A percentile compares a stretch with the other conserved stretches of the same genome.
Conservation (phyloP, 1,140 invertebrate species). For the Drosophila leontia region DNA sequence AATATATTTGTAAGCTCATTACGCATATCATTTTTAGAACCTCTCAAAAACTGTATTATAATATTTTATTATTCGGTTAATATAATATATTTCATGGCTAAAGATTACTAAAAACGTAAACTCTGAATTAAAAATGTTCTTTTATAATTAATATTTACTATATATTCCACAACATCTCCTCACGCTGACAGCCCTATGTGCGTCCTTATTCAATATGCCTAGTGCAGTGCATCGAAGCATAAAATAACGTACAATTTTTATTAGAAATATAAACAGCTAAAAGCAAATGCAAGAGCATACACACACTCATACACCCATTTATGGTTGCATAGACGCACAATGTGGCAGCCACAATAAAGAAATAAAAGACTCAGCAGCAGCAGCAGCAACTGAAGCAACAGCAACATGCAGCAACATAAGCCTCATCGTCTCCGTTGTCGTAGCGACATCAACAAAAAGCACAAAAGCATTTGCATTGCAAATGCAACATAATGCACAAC, state of each 20-base stretch:
- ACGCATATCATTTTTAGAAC: neutral
- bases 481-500: constrained; percentile 79
- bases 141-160: neutral
- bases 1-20: too few species aligned
- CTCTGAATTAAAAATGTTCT: too few species aligned
- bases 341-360: constrained; percentile 71
- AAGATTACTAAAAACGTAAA: neutral
- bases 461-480: constrained; percentile 81
- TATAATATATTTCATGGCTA: too few species aligned
- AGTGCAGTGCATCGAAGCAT: constrained; percentile 67
- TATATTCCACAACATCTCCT: neutral
- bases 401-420: constrained; percentile 55
- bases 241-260: constrained; percentile 80
- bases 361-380: constrained; percentile 71
- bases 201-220: constrained; percentile 28
- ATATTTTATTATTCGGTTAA: too few species aligned
- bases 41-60: neutral
- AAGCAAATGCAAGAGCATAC: constrained; percentile 47
- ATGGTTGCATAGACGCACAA: constrained; percentile 50
- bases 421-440: constrained; percentile 61
- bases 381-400: constrained; percentile 31
- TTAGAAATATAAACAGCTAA: constrained; percentile 79
- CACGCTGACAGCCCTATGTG: constrained; percentile 22
- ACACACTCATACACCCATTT: constrained; percentile 8
- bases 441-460: constrained; percentile 71